Percentiles rank a stretch among this genome's conserved stretches.
Conservation (phyloP, 2,797 vertebrate genomes). For the Meda fulgida region DNA sequence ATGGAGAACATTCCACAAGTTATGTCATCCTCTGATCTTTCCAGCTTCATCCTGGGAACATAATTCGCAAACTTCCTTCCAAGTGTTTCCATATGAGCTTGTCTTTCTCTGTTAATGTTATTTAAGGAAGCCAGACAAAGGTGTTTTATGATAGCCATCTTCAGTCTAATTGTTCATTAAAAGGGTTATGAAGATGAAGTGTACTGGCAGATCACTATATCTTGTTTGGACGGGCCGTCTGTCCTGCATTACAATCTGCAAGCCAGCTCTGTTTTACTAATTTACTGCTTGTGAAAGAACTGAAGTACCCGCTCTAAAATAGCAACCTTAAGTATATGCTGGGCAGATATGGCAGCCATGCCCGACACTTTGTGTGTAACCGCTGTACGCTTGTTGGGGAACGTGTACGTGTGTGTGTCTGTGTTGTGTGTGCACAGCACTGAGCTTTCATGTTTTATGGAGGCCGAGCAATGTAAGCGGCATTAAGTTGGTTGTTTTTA, state of each 20-base stretch:
- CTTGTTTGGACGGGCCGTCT: slow-evolving; percentile 65
- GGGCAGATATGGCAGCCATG: slow-evolving; percentile 68
- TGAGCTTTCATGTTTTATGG: slow-evolving; percentile 56
- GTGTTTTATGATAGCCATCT: slow-evolving; percentile 25
- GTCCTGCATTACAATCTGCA: slow-evolving; percentile 64
- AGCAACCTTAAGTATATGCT: slow-evolving; percentile 76
- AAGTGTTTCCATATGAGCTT: slow-evolving; percentile 10
- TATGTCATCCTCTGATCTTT: slow-evolving; percentile 1
- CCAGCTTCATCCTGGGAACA: background rate
- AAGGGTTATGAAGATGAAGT: slow-evolving; percentile 60
- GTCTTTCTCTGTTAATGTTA: background rate
- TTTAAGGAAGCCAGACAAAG: slow-evolving; percentile 40
- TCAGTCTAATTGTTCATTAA: slow-evolving; percentile 64
- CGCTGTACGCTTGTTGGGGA: slow-evolving; percentile 65
- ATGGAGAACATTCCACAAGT: slow-evolving; percentile 21
- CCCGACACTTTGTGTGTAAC: slow-evolving; percentile 75
- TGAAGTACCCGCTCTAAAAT: slow-evolving; percentile 74
- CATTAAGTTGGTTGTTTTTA: background rate
- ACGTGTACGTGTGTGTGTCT: slow-evolving; percentile 40
- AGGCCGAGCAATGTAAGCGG: slow-evolving; percentile 3
- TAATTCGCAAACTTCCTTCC: background rate
- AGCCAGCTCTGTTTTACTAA: slow-evolving; percentile 64
- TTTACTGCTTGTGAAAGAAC: slow-evolving; percentile 72
- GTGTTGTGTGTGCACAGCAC: slow-evolving; percentile 11
- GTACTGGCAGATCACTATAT: slow-evolving; percentile 62